phyloP scores from a whole-genome alignment of 2,113 vertebrate species.

The Leptocoma aspasia region DNA sequence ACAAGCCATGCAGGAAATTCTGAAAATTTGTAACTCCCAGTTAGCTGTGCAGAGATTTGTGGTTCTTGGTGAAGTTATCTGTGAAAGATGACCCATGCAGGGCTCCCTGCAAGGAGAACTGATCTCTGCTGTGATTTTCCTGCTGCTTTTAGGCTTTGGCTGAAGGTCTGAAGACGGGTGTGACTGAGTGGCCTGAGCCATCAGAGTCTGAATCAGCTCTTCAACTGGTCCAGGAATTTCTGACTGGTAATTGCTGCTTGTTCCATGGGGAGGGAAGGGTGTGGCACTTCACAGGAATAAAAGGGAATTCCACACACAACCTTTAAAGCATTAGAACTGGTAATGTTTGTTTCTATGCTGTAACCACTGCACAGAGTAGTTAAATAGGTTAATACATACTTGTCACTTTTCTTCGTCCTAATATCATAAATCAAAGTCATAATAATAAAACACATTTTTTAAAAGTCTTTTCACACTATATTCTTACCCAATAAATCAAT shows the following conservation, averaged over 20 bases:
- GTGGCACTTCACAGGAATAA: background rate
- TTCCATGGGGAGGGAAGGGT: background rate
- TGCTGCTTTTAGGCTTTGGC: slow-evolving; percentile 78
- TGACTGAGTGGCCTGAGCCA: slow-evolving; percentile 87
- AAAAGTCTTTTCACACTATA: background rate
- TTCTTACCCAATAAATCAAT: background rate
- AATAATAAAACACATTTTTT: background rate
- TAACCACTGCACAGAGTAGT: background rate
- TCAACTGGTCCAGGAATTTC: slow-evolving; percentile 80
- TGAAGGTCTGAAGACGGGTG: slow-evolving; percentile 82
- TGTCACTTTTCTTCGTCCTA: background rate
- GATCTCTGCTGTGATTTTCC: background rate
- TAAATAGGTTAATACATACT: background rate
- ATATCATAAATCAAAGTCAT: background rate
- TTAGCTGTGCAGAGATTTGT: background rate
- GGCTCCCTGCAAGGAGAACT: background rate
- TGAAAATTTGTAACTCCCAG: background rate
- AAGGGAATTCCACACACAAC: background rate
- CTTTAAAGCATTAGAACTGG: background rate
- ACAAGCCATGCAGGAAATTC: background rate
- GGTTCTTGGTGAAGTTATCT: background rate
- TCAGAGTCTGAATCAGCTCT: slow-evolving; percentile 78
- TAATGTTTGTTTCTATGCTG: background rate
- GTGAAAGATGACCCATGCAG: background rate
- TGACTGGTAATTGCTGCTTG: slow-evolving; percentile 77